phyloP scores from a whole-genome alignment of 2,888 invertebrate species.

The Phorcus lineatus region DNA sequence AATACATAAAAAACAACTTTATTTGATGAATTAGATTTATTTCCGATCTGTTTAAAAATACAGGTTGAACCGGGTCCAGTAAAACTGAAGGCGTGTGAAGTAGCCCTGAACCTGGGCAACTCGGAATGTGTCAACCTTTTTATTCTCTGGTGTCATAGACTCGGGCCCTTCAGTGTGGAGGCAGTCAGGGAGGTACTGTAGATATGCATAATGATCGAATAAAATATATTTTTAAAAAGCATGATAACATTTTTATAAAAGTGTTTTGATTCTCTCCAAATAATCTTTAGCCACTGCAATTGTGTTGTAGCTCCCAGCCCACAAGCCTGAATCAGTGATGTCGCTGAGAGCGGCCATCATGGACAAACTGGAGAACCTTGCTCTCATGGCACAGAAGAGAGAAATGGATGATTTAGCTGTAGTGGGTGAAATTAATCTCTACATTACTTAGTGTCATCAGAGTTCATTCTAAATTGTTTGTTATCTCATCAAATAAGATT shows the following conservation, averaged over 20 bases:
- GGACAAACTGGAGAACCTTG: slow-evolving; percentile 13
- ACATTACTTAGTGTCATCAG: no score
- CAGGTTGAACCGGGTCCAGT: no score
- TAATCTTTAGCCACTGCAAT: no score
- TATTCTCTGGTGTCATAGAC: slow-evolving; percentile 1
- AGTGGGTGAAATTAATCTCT: neutral
- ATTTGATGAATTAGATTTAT: no score
- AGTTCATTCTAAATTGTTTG: no score
- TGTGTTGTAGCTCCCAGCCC: neutral
- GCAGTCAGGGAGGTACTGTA: neutral
- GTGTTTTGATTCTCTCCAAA: no score
- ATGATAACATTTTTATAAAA: no score
- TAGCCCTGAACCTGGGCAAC: neutral
- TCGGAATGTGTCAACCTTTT: neutral
- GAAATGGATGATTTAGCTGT: neutral
- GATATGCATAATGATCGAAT: no score
- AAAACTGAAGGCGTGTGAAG: neutral
- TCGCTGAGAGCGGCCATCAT: neutral
- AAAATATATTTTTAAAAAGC: no score
- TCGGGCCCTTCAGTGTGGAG: neutral
- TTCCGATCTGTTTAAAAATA: no score
- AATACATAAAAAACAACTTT: no score
- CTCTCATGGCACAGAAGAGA: neutral
- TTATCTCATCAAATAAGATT: no score
- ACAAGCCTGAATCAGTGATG: neutral